A percentile compares a stretch with the other conserved stretches of the same genome.
Evolutionary conservation across 2,888 invertebrate species (phyloP).

Genomic region (Mythimna ferrago): DNA sequence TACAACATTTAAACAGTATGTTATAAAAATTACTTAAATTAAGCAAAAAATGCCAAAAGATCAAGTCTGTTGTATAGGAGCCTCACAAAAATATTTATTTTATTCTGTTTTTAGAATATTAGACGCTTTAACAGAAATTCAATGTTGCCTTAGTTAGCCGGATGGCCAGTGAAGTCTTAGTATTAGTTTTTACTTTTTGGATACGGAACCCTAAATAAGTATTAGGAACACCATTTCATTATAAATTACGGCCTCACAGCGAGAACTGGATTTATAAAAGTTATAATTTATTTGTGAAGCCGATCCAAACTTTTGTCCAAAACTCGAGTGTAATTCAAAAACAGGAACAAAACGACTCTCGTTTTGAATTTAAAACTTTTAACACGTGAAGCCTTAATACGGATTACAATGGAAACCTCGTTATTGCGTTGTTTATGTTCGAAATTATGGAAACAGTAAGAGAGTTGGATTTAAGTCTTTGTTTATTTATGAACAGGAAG

Average conservation of each 20-base stretch:
- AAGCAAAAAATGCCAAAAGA: no score
- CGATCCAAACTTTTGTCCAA: conserved; percentile 62
- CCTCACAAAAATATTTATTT: no score
- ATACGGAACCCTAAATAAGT: no score
- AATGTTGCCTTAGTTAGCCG: no score
- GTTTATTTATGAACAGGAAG: neutral
- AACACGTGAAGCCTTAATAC: conserved; percentile 56
- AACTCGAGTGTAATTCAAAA: conserved; percentile 66
- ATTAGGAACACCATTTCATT: conserved; percentile 15
- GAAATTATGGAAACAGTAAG: conserved; percentile 14
- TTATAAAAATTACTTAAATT: no score
- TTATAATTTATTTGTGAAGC: conserved; percentile 67
- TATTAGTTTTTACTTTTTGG: no score
- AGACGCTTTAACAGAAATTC: no score
- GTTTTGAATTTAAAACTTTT: conserved; percentile 73
- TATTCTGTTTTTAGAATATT: no score
- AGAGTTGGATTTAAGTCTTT: conserved; percentile 11
- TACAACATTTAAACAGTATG: no score
- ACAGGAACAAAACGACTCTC: conserved; percentile 70
- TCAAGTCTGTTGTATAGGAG: no score
- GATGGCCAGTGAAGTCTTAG: no score
- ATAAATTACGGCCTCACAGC: conserved; percentile 13
- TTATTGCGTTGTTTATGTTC: conserved; percentile 40
- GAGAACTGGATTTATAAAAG: conserved; percentile 39
- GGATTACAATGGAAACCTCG: conserved; percentile 52